A percentile compares a stretch with the other conserved stretches of the same genome.
phyloP scores from a whole-genome alignment of 2,797 vertebrate species.

The Sebastes nivosus region DNA sequence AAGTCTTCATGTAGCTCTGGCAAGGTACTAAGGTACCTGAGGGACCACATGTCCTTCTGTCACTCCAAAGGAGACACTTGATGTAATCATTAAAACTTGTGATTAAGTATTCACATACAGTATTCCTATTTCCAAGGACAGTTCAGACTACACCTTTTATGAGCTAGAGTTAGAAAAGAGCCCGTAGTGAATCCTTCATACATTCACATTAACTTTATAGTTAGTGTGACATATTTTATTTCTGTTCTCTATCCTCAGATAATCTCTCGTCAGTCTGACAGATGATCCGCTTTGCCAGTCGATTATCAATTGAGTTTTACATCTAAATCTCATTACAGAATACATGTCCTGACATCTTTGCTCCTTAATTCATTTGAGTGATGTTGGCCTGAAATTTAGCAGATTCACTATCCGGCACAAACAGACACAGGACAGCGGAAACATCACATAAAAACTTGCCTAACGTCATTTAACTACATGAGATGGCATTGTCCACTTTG shows the following conservation, averaged over 20 bases:
- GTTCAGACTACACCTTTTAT: conserved; percentile 15
- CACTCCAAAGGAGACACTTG: conserved; percentile 23
- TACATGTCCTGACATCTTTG: not conserved
- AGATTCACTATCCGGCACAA: not conserved
- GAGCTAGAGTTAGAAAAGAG: conserved; percentile 11
- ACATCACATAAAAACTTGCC: not conserved
- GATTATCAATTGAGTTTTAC: conserved; percentile 6
- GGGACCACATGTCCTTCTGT: conserved; percentile 41
- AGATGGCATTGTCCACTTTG: conserved; percentile 25
- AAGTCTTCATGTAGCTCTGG: conserved; percentile 14
- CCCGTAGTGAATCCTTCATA: conserved; percentile 25
- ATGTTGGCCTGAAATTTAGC: not conserved
- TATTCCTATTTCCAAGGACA: conserved; percentile 32
- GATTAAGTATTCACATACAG: conserved; percentile 47
- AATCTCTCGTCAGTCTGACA: conserved; percentile 4
- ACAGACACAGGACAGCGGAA: not conserved
- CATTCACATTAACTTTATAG: conserved; percentile 10
- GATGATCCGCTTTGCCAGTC: not conserved
- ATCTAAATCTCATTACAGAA: conserved; percentile 12
- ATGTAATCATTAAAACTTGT: conserved; percentile 4
- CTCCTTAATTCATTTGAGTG: not conserved
- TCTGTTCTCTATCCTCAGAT: conserved; percentile 11
- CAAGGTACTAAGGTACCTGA: not conserved
- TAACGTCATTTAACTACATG: conserved; percentile 17
- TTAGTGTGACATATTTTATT: not conserved